Base-by-base conservation (phyloP, 1,140 invertebrate genomes). In the Lordiphosa mommai region DNA sequence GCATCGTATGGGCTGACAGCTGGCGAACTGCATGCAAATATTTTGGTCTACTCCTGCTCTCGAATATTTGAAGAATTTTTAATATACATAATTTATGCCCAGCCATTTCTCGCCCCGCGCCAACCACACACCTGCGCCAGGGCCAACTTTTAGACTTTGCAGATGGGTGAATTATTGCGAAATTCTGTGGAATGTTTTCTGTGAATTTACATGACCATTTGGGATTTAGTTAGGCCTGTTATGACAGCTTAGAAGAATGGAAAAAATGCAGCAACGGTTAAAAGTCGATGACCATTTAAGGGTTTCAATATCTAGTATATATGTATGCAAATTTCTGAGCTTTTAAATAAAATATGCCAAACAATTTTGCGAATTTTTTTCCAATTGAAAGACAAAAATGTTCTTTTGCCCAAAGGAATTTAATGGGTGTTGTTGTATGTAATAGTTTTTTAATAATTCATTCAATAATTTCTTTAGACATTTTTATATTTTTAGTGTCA, bases 51-150 rank as follows among this genome's bases (percentile, higher is more conserved):
- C 34, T 12, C 38, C 57, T 6, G 48, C 43, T 23, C 50, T 14
- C 23, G 43, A 48, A 61, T 71, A 84, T 84, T 84, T 76, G 27
- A 64, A 70, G 77, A 80, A 80, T 80, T 80, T 80, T 80, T 80
- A 84, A 80, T 80, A 80, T 80, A 74, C 71, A 76, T 70, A 74
- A 80, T 82, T 70, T 80, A 73, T 59, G 56, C 61, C 38, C 5
- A 52, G 61, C 46, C n/a, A 12, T 23, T 27, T 4, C 14, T 30
- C 10, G 13, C 16, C 23, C 4, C 9, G n/a, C n/a, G n/a, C n/a
- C 5, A 2, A 33, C 6, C 16, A 10, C 10, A 27, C 33, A 33
- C 23, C 36, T 23, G 13, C 5, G 20, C 32, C 29, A 20, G 16
- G 2, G 33, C 16, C 16, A 4, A 7, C 10, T 16, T 12, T 32